phyloP scores from a whole-genome alignment of 2,888 invertebrate genomes.

The Pristionchus fissidentatus region DNA sequence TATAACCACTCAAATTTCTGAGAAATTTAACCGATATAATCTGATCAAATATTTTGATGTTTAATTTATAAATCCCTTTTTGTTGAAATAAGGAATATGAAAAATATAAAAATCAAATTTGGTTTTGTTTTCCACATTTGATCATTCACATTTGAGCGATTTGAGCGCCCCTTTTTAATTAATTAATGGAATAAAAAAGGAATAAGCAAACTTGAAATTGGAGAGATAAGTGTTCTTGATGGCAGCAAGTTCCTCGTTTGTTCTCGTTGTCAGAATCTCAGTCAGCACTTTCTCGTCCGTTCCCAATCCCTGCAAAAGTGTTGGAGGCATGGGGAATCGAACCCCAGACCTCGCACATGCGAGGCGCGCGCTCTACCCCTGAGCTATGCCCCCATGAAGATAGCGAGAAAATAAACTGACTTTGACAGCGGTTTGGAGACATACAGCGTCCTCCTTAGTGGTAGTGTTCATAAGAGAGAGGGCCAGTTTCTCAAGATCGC shows the following conservation, averaged over 20 bases:
- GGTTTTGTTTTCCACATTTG: background rate
- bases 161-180: background rate
- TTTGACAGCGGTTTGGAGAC: constrained; percentile 31
- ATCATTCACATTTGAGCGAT: background rate
- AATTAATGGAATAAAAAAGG: background rate
- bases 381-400: constrained; percentile 69
- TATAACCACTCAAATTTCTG: too few species aligned
- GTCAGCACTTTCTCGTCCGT: constrained; percentile 87
- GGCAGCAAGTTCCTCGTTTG: constrained; percentile 74
- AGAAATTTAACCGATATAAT: too few species aligned
- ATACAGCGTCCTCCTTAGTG: constrained; percentile 22
- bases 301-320: constrained; percentile 81
- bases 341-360: constrained; percentile 75
- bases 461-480: constrained; percentile 28
- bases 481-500: constrained; percentile 35
- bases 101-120: background rate
- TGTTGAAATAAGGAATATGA: too few species aligned
- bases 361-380: constrained; percentile 75
- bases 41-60: too few species aligned
- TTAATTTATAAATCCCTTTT: too few species aligned
- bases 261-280: constrained; percentile 88
- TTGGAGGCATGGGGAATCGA: constrained; percentile 71
- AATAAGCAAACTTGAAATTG: constrained; percentile 57
- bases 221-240: constrained; percentile 62
- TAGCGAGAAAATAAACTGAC: background rate